Conservation (phyloP, 2,888 invertebrate species). For the Drosophila differens region DNA sequence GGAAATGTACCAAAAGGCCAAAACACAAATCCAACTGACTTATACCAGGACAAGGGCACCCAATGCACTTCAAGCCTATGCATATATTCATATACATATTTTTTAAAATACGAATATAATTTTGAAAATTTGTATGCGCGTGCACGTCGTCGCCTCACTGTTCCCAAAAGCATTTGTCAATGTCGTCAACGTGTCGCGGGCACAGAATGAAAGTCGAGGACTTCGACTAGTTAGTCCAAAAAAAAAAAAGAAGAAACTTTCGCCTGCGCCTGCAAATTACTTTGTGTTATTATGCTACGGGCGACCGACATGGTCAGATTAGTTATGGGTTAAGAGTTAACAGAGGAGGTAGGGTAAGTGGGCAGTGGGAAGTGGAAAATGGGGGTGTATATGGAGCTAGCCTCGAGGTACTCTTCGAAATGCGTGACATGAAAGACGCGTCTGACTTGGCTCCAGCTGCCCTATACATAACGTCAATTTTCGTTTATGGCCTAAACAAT, state of each 20-base stretch:
- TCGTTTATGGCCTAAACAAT: constrained; percentile 73
- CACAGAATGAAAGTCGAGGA: constrained; percentile 64
- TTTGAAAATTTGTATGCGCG: constrained; percentile 60
- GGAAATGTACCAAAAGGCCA: not conserved
- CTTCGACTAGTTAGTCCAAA: constrained; percentile 22
- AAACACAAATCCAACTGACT: constrained; percentile 3
- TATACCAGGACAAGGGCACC: constrained; percentile 37
- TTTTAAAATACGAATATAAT: constrained; percentile 30
- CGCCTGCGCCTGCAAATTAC: constrained; percentile 68
- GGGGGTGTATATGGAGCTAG: constrained; percentile 15
- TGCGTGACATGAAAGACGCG: constrained; percentile 61
- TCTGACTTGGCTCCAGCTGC: constrained; percentile 35
- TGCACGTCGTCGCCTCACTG: constrained; percentile 65
- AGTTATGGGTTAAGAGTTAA: constrained; percentile 20
- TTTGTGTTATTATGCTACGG: constrained; percentile 64
- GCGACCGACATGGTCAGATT: constrained; percentile 36
- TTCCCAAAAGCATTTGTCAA: constrained; percentile 75
- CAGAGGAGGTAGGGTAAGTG: constrained; percentile 17
- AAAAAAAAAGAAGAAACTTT: constrained; percentile 61
- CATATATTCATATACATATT: constrained; percentile 14
- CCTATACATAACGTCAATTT: constrained; percentile 1
- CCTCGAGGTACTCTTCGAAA: constrained; percentile 55
- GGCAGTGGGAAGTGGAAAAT: constrained; percentile 1
- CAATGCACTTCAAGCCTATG: constrained; percentile 3
- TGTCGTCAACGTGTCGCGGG: constrained; percentile 63